Conservation (phyloP, 2,888 invertebrate genomes). For the Leptopilina myrica region DNA sequence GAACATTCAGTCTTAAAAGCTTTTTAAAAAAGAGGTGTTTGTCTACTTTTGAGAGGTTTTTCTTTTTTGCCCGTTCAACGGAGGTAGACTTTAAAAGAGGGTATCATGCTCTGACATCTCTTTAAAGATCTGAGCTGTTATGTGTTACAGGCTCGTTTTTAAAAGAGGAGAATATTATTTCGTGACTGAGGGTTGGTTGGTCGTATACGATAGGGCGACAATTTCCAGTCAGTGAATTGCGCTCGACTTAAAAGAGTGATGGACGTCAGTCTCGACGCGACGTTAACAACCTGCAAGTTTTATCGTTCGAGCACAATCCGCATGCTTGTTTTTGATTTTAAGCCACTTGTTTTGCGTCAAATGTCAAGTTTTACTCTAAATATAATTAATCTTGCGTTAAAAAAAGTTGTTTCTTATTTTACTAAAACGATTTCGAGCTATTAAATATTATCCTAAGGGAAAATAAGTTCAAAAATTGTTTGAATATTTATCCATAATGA, state of each 20-base stretch:
- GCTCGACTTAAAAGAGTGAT: slow-evolving; percentile 29
- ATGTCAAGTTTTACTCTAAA: background rate
- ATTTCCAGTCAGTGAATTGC: slow-evolving; percentile 38
- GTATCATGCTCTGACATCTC: slow-evolving; percentile 37
- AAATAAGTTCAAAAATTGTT: background rate
- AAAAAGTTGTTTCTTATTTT: too few species aligned
- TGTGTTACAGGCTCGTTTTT: slow-evolving; percentile 16
- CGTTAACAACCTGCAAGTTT: slow-evolving; percentile 28
- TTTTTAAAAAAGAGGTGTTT: background rate
- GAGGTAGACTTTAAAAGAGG: slow-evolving; percentile 29
- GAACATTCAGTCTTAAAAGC: slow-evolving; percentile 1
- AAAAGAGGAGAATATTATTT: slow-evolving; percentile 45
- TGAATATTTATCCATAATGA: background rate
- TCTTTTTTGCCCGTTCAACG: slow-evolving; percentile 9
- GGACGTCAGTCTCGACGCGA: slow-evolving; percentile 36
- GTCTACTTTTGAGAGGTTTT: background rate
- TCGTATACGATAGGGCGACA: slow-evolving; percentile 38
- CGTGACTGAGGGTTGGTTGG: slow-evolving; percentile 38
- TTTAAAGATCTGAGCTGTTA: slow-evolving; percentile 29
- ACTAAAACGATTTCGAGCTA: too few species aligned
- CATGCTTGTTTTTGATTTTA: slow-evolving; percentile 10
- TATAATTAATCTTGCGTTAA: background rate
- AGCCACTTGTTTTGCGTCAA: background rate
- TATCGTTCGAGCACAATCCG: slow-evolving; percentile 5
- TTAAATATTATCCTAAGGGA: too few species aligned